Percentiles rank a stretch among this genome's conserved stretches.
These are phyloP conservation scores for Leptonema lineaticorne DNA, from an alignment of 1,140 invertebrate genomes.

Conservation along the genomic window DNA sequence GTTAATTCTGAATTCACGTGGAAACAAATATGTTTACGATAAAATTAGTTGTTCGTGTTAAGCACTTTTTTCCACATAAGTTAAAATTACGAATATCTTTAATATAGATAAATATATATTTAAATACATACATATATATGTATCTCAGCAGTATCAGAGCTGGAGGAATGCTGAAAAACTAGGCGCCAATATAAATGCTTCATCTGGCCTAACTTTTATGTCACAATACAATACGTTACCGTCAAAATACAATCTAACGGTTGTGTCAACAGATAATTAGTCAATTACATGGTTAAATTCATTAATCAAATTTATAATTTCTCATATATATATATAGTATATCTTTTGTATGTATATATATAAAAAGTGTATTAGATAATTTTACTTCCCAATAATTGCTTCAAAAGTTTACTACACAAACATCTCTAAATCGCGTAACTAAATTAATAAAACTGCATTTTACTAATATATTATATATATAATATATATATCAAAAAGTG, in stretches of 20 bases:
- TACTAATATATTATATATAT: constrained; percentile 23
- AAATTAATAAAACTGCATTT: constrained; percentile 31
- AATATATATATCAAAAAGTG: constrained; percentile 27
- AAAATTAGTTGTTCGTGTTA: constrained; percentile 16
- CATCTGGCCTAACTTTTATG: constrained; percentile 32
- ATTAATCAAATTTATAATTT: constrained; percentile 46
- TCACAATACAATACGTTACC: constrained; percentile 45
- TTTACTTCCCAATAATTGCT: constrained; percentile 38
- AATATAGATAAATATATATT: neutral
- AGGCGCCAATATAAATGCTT: constrained; percentile 34
- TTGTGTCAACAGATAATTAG: constrained; percentile 54
- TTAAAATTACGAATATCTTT: constrained; percentile 26
- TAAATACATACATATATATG: neutral
- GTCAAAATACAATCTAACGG: constrained; percentile 54
- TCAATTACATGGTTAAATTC: constrained; percentile 59
- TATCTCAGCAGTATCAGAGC: constrained; percentile 20
- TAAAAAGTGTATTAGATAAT: constrained; percentile 33
- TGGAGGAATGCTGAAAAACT: constrained; percentile 27
- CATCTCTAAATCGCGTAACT: constrained; percentile 37
- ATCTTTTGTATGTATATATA: constrained; percentile 33
- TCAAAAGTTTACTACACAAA: constrained; percentile 38
- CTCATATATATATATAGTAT: constrained; percentile 35
- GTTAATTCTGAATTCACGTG: constrained; percentile 4
- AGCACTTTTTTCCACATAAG: constrained; percentile 17
- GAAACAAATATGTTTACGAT: constrained; percentile 12